Conservation (phyloP, 2,888 invertebrate species). For the Cataglyphis albicans region DNA sequence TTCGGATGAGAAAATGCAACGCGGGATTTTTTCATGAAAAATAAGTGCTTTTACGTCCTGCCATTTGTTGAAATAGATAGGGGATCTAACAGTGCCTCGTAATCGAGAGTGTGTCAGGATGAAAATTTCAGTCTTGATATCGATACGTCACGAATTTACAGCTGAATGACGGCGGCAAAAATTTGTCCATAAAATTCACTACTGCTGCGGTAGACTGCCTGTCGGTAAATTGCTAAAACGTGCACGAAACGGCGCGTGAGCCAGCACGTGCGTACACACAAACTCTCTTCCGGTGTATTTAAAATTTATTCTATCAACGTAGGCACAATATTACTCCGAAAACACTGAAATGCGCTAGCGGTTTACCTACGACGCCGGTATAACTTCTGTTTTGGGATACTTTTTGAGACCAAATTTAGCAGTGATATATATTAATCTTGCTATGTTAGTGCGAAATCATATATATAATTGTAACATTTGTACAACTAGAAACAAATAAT, state of each 20-base stretch:
- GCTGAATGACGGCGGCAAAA: background rate
- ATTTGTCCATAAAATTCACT: constrained; percentile 33
- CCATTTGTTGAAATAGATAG: constrained; percentile 40
- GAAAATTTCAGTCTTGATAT: constrained; percentile 34
- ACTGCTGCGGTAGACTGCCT: background rate
- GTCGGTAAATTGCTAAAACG: constrained; percentile 45
- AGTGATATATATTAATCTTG: constrained; percentile 11
- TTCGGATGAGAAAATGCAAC: background rate
- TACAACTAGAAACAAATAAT: background rate
- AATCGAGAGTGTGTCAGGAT: background rate
- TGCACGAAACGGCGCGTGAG: constrained; percentile 25
- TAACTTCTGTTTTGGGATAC: constrained; percentile 1
- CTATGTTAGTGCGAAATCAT: constrained; percentile 1
- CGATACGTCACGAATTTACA: constrained; percentile 10
- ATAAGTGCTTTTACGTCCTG: constrained; percentile 5
- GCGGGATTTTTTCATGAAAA: background rate
- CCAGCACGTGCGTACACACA: constrained; percentile 28
- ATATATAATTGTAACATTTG: background rate
- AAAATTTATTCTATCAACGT: constrained; percentile 49
- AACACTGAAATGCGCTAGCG: constrained; percentile 10
- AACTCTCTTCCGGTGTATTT: constrained; percentile 32
- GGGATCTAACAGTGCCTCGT: constrained; percentile 13
- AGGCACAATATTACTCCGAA: constrained; percentile 9
- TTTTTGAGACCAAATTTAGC: constrained; percentile 34
- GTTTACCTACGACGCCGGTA: constrained; percentile 6